These are phyloP conservation scores for Decapterus maruadsi DNA, from an alignment of 2,797 vertebrate species.

Conservation along the genomic window DNA sequence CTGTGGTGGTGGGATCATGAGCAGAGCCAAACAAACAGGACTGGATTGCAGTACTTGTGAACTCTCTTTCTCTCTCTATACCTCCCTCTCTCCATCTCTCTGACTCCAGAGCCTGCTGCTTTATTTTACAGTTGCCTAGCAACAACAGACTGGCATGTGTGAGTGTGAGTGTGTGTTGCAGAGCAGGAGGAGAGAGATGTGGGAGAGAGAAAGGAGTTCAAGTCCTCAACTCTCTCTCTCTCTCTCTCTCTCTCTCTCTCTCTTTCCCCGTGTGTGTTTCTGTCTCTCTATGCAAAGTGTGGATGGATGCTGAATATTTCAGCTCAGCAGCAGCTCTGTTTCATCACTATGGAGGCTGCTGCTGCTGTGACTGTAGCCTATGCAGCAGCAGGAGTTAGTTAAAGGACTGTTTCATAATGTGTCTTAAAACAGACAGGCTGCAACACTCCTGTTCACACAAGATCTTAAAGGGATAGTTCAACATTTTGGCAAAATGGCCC, in stretches of 20 bases:
- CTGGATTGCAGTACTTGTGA: slow-evolving; percentile 78
- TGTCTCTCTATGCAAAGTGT: slow-evolving; percentile 55
- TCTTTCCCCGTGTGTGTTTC: slow-evolving; percentile 6
- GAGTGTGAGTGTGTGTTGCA: slow-evolving; percentile 59
- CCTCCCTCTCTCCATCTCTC: slow-evolving; percentile 41
- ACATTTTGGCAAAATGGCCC: too few species aligned
- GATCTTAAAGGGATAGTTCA: too few species aligned
- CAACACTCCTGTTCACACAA: too few species aligned
- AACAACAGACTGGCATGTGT: slow-evolving; percentile 84
- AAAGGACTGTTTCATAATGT: neutral
- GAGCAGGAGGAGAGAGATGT: slow-evolving; percentile 70
- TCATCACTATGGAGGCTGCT: slow-evolving; percentile 32
- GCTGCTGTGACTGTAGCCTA: neutral
- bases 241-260: slow-evolving; percentile 33
- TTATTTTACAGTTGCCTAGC: slow-evolving; percentile 90
- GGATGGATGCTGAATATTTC: slow-evolving; percentile 76
- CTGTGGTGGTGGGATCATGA: slow-evolving; percentile 70
- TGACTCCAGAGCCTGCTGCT: slow-evolving; percentile 79
- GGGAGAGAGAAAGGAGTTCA: slow-evolving; percentile 81
- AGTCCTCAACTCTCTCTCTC: slow-evolving; percentile 59
- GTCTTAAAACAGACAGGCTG: too few species aligned
- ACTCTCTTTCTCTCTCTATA: slow-evolving; percentile 60
- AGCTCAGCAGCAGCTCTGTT: slow-evolving; percentile 42
- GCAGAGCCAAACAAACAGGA: slow-evolving; percentile 76
- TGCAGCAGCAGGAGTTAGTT: neutral